Evolutionary conservation across 2,113 vertebrate species (phyloP).

Genomic region (Crotophaga sulcirostris): DNA sequence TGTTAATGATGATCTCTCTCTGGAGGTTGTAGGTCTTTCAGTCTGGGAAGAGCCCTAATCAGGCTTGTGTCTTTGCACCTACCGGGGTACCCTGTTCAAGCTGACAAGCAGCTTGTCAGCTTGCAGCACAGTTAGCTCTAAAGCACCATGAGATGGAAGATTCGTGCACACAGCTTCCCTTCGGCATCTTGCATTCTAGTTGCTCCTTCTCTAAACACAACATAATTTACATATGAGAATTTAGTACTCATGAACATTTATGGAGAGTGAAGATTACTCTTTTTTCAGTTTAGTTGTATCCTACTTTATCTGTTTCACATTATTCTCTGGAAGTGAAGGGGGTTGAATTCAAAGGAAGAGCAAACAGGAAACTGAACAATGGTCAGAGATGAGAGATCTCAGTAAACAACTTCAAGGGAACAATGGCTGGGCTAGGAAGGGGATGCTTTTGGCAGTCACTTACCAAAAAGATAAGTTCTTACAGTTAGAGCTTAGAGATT

Average conservation of each 20-base stretch:
- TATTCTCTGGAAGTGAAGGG: background rate
- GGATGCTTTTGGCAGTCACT: background rate
- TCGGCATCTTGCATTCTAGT: background rate
- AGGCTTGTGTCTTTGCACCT: background rate
- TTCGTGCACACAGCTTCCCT: background rate
- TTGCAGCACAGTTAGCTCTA: background rate
- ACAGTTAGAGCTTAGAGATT: background rate
- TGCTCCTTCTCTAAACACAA: background rate
- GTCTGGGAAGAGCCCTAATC: background rate
- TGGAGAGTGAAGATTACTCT: background rate
- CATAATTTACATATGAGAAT: background rate
- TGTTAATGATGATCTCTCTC: background rate
- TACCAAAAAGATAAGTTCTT: background rate
- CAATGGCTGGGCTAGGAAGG: background rate
- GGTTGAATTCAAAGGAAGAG: background rate
- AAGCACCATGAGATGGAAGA: background rate
- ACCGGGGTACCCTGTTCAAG: background rate
- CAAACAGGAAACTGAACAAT: constrained; percentile 36
- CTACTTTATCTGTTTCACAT: background rate
- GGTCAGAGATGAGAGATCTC: background rate
- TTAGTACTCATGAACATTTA: background rate
- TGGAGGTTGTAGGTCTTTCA: background rate
- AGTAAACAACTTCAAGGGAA: background rate
- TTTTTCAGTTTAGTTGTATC: background rate
- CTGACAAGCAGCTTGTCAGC: background rate